These are phyloP conservation scores for Carollia perspicillata DNA, from an alignment of 2,113 vertebrate genomes.

Conservation along the genomic window DNA sequence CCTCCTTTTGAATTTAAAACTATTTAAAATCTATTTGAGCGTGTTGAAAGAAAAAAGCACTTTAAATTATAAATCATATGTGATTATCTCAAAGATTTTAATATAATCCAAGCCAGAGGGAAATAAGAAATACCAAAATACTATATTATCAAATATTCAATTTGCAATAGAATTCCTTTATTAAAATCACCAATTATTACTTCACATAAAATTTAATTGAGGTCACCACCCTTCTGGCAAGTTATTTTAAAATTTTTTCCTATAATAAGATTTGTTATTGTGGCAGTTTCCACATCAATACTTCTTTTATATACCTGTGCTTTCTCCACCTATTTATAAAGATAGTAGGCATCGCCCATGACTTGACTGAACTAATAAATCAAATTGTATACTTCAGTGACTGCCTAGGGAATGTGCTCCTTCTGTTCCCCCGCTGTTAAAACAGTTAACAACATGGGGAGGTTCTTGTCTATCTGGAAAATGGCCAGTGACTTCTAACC, in stretches of 20 bases:
- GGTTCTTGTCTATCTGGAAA: not conserved
- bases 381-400: conserved; percentile 67
- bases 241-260: conserved; percentile 81
- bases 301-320: conserved; percentile 72
- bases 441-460: not conserved
- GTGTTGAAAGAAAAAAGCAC: conserved; percentile 43
- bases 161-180: conserved; percentile 80
- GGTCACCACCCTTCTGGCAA: conserved; percentile 82
- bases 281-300: conserved; percentile 80
- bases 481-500: not conserved
- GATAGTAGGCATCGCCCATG: conserved; percentile 74
- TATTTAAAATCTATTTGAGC: conserved; percentile 54
- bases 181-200: conserved; percentile 84
- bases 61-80: conserved; percentile 71
- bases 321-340: conserved; percentile 77
- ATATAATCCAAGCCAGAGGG: conserved; percentile 75
- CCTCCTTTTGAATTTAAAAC: conserved; percentile 33
- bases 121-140: conserved; percentile 79
- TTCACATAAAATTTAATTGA: conserved; percentile 86
- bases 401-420: conserved; percentile 37
- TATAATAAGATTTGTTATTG: conserved; percentile 80
- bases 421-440: conserved; percentile 28
- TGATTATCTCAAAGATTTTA: conserved; percentile 79
- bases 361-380: conserved; percentile 76
- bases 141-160: conserved; percentile 77